Conservation (phyloP, 2,888 invertebrate genomes). For the Asteroscopus sphinx region DNA sequence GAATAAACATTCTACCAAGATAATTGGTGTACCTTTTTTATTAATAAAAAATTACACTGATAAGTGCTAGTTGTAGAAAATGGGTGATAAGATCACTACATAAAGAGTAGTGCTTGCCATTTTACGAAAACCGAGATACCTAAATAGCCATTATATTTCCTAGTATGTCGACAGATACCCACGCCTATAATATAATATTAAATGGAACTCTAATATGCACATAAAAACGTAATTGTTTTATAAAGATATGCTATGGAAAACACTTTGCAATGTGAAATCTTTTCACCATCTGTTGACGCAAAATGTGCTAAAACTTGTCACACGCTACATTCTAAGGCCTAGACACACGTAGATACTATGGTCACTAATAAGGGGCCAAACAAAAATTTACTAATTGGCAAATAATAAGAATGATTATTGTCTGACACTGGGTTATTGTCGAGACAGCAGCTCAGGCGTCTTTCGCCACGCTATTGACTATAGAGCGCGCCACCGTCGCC, state of each 20-base stretch:
- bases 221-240: constrained; percentile 48
- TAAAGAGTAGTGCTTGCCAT: constrained; percentile 38
- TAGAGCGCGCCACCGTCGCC: constrained; percentile 58
- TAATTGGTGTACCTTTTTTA: constrained; percentile 34
- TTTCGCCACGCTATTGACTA: constrained; percentile 81
- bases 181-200: constrained; percentile 33
- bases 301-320: constrained; percentile 48
- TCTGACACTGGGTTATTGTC: constrained; percentile 90
- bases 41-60: constrained; percentile 38
- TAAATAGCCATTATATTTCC: constrained; percentile 23
- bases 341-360: constrained; percentile 59
- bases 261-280: constrained; percentile 46
- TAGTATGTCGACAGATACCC: constrained; percentile 15
- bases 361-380: constrained; percentile 68
- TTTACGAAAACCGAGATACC: constrained; percentile 42
- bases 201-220: constrained; percentile 46
- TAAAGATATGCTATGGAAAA: constrained; percentile 61
- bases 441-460: constrained; percentile 87
- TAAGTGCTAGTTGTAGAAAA: constrained; percentile 55
- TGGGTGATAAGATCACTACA: constrained; percentile 46
- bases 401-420: constrained; percentile 87
- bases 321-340: constrained; percentile 47
- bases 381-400: constrained; percentile 76
- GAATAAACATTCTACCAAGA: constrained; percentile 44
- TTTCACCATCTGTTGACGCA: constrained; percentile 35